Base-by-base conservation (phyloP, 2,797 vertebrate genomes). In the Tympanoctomys barrerae region DNA sequence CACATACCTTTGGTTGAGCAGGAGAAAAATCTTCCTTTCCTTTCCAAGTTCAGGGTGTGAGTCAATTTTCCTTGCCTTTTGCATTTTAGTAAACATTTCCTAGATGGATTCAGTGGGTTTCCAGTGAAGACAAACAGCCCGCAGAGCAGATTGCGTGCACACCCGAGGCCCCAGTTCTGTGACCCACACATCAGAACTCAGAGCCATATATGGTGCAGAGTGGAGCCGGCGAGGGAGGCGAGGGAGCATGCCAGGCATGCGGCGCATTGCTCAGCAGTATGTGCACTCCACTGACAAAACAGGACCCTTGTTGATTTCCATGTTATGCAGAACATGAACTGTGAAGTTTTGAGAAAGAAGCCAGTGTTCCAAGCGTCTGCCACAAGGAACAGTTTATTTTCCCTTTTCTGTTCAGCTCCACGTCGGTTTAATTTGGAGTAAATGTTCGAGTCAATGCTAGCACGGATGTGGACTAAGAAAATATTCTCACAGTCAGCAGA, bases 201-300 rank as follows among this genome's bases (percentile, higher is more conserved):
- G 91, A 90, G 97, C 98, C 98, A 98, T 98, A 98, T 98, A 99
- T 85, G 98, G 98, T 95, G 86, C 98, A 98, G 98, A 98, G 94
- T 97, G 97, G 92, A 97, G 93, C 87, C 91, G 90, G 96, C 79
- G 96, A 97, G 97, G 94, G 95, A 95, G 84, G 7, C 0, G 85
- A 95, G 89, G 0, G 11, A 95, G 97, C 98, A 98, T 98, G 97
- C 98, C 98, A 98, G 98, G 97, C 98, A 98, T 98, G 96, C 86
- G 62, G 93, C 87, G 92, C 98, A 98, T 99, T 98, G 98, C 97
- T 98, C 81, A 94, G 95, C 95, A 95, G 97, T 98, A 97, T 94
- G 95, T n/a, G 21, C 94, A 97, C 0, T 4, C 95, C 97, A 73
- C 97, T 95, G 10, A 28, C 96, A 97, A 98, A 97, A 90, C 62